A percentile compares a stretch with the other conserved stretches of the same genome.
phyloP scores from a whole-genome alignment of 2,113 vertebrate genomes.

The Bambusicola thoracicus region DNA sequence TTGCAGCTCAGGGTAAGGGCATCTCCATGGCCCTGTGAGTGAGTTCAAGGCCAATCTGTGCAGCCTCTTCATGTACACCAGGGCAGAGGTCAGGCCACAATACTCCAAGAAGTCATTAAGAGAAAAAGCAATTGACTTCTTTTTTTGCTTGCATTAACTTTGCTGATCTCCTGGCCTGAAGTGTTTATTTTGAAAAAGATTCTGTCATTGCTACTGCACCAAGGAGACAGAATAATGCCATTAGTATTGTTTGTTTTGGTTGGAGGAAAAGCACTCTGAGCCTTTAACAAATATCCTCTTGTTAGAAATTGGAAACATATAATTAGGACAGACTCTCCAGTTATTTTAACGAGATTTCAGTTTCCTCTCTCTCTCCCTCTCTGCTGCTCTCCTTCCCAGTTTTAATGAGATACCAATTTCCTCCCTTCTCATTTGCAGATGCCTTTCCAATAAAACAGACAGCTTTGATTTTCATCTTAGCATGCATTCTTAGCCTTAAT shows the following conservation, averaged over 20 bases:
- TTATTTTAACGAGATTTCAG: slow-evolving; percentile 74
- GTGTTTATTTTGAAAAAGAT: slow-evolving; percentile 75
- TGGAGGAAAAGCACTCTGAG: slow-evolving; percentile 66
- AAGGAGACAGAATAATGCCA: slow-evolving; percentile 65
- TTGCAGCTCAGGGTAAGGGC: not conserved
- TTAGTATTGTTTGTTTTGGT: slow-evolving; percentile 74
- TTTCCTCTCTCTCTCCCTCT: slow-evolving; percentile 52
- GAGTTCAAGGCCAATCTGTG: slow-evolving; percentile 1
- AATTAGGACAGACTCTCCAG: slow-evolving; percentile 70
- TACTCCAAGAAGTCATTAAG: slow-evolving; percentile 64
- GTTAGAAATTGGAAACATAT: slow-evolving; percentile 73
- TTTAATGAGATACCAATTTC: slow-evolving; percentile 83
- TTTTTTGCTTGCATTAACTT: slow-evolving; percentile 59
- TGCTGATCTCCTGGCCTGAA: slow-evolving; percentile 50
- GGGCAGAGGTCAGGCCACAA: slow-evolving; percentile 69
- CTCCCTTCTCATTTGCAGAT: slow-evolving; percentile 72
- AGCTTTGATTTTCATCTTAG: slow-evolving; percentile 77
- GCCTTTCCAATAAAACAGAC: slow-evolving; percentile 76
- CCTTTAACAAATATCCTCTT: slow-evolving; percentile 74
- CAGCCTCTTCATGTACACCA: not conserved
- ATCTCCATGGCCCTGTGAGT: not conserved
- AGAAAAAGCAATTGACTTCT: slow-evolving; percentile 63
- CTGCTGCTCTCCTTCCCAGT: slow-evolving; percentile 57
- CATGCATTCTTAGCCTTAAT: slow-evolving; percentile 70
- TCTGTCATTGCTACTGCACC: slow-evolving; percentile 47